Percentiles rank a stretch among this genome's conserved stretches.
Evolutionary conservation across 2,797 vertebrate species (phyloP).

Genomic region (Muraenolepis orangiensis): DNA sequence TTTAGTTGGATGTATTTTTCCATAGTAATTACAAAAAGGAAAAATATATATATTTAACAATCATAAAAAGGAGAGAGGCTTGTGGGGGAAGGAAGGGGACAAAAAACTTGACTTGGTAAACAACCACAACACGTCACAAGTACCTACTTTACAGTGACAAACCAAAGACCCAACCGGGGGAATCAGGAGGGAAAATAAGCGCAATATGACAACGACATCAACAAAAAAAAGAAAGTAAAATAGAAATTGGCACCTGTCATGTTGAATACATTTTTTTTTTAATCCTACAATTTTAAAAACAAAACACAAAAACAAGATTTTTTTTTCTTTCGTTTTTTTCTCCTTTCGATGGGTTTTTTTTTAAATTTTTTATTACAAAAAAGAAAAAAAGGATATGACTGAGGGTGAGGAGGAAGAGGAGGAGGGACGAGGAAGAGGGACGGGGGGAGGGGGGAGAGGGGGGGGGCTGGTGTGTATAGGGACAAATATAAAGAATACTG

Average conservation of each 20-base stretch:
- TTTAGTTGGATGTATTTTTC: conserved; percentile 76
- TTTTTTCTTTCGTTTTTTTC: conserved; percentile 67
- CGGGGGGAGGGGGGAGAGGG: conserved; percentile 4
- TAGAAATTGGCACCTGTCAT: conserved; percentile 83
- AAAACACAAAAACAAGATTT: conserved; percentile 69
- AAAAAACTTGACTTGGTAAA: conserved; percentile 95
- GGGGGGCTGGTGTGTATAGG: conserved; percentile 67
- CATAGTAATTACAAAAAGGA: conserved; percentile 88
- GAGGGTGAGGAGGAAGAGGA: conserved; percentile 13
- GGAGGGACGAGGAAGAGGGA: conserved; percentile 21
- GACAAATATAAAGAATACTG: conserved; percentile 99
- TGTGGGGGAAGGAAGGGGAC: conserved; percentile 30
- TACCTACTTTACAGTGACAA: conserved; percentile 91
- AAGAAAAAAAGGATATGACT: conserved; percentile 86
- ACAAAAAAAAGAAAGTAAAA: conserved; percentile 71
- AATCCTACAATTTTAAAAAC: conserved; percentile 2
- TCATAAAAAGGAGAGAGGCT: conserved; percentile 77
- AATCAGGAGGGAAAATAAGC: conserved; percentile 48
- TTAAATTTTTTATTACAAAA: conserved; percentile 68
- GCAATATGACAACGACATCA: conserved; percentile 66
- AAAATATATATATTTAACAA: conserved; percentile 83
- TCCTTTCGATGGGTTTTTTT: conserved; percentile 65
- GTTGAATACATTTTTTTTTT: conserved; percentile 85
- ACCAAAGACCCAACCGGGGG: conserved; percentile 81
- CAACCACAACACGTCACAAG: conserved; percentile 98